Percentiles rank a stretch among this genome's conserved stretches.
phyloP scores from a whole-genome alignment of 2,797 vertebrate genomes.

The Myripristis jacobus region DNA sequence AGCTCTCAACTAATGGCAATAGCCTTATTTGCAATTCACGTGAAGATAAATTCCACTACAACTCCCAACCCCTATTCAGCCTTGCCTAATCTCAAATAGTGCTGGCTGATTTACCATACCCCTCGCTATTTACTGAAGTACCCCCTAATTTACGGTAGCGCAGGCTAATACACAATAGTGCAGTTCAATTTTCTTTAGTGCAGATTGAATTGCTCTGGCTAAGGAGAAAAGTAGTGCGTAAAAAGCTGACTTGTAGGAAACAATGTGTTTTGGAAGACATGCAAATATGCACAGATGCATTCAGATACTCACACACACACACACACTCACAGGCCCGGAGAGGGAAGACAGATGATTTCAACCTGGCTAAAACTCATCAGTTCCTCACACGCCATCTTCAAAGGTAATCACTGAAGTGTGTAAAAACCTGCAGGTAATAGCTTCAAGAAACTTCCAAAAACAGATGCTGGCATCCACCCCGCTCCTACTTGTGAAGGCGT shows the following conservation, averaged over 20 bases:
- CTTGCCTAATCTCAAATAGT: conserved; percentile 76
- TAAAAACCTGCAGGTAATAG: not conserved
- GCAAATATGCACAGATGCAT: conserved; percentile 8
- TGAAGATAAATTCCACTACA: conserved; percentile 67
- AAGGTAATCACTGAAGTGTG: conserved; percentile 3
- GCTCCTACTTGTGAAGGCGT: not conserved
- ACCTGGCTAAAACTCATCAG: conserved; percentile 5
- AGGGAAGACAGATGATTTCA: conserved; percentile 7
- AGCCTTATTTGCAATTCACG: conserved; percentile 69
- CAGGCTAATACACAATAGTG: conserved; percentile 69
- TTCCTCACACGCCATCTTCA: not conserved
- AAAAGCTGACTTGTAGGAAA: conserved; percentile 70
- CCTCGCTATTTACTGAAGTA: conserved; percentile 75
- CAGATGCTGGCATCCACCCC: not conserved
- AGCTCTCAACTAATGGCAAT: conserved; percentile 56
- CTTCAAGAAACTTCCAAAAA: not conserved
- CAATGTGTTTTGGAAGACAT: conserved; percentile 52
- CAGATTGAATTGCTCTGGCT: conserved; percentile 76
- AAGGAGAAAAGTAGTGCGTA: conserved; percentile 55
- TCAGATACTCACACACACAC: not conserved
- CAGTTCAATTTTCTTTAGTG: conserved; percentile 80
- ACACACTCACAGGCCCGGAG: conserved; percentile 10
- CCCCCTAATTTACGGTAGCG: conserved; percentile 77
- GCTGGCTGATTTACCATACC: conserved; percentile 75
- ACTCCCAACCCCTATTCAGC: conserved; percentile 59